Base-by-base conservation (phyloP, 2,888 invertebrate species). In the Sesamia inferens region DNA sequence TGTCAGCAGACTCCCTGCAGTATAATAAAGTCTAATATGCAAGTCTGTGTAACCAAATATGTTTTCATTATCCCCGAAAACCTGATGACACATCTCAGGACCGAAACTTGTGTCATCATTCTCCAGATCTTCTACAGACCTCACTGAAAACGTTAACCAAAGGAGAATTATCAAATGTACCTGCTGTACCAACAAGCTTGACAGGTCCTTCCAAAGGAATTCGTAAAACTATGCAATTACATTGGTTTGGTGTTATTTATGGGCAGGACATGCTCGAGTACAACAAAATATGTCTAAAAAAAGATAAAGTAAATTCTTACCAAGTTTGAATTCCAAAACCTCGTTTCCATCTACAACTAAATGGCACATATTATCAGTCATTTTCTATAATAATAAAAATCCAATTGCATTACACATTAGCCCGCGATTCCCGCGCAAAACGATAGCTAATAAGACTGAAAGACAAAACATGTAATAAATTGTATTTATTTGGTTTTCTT, bases 1-100 rank as follows among this genome's bases (percentile, higher is more conserved):
- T 70, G 98, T 98, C 87, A 97, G 97, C 76, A 99, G 96, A 78
- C 97, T 97, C 31, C 97, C 98, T 70, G 99, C 98, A 77, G 97
- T 97, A 91, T 98, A 99, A 90, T 97, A 98, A 5, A 99, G 93
- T 80, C 97, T 97, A 5, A 99, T 97, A 76, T 97, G 96, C 54
- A 99, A 94, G 88, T 98, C 98, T 89, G 98, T 97, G 92, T 99
- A 99, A 5, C 99, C 99, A 96, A 99, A 99, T 92, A 99, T 99
- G 79, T 97, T 98, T 95, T 99, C 99, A 88, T 97, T 97, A 85
- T 98, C 98, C 8, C 99, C 99, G 93, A 99, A 99, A 74, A 99
- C 97, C 94, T 99, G 99, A 96, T 99, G 99, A 68, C 98, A 98
- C 98, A 99, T 99, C 72, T 97, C 97, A 0, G 99, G 99, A 55